These are phyloP conservation scores for Oreochromis spilurus DNA, from an alignment of 2,113 vertebrate genomes.

Conservation along the genomic window DNA sequence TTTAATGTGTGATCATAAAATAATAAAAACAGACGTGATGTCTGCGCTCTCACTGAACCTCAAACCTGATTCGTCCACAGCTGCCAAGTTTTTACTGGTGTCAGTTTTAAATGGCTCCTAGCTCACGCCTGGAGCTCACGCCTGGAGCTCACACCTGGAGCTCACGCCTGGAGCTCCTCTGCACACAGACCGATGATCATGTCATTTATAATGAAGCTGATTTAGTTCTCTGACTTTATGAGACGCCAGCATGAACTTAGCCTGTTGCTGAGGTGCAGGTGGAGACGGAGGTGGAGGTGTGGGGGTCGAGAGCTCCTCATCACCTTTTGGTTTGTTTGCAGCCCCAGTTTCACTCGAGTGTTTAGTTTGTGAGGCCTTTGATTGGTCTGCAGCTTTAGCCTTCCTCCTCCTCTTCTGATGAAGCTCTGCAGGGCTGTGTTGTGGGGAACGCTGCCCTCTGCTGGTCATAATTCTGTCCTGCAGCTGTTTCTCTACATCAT, in stretches of 20 bases:
- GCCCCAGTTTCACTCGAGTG: neutral
- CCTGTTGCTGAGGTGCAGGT: neutral
- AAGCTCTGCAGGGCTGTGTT: neutral
- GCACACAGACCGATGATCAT: neutral
- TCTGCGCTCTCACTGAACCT: neutral
- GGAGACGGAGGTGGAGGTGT: neutral
- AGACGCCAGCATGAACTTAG: neutral
- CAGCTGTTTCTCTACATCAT: neutral
- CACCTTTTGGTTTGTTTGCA: neutral
- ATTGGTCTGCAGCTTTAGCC: neutral
- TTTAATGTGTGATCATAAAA: neutral
- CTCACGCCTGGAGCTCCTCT: rapidly evolving
- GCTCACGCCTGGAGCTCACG: neutral
- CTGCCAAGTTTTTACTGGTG: neutral
- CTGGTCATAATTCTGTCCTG: neutral
- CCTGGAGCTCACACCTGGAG: neutral
- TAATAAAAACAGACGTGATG: neutral
- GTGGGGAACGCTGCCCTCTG: neutral
- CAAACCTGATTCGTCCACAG: neutral
- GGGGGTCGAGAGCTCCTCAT: neutral
- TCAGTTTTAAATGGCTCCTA: neutral
- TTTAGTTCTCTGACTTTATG: neutral
- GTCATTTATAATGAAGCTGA: neutral
- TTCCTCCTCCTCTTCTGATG: neutral
- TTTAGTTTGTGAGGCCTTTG: neutral